Evolutionary conservation across 2,888 invertebrate genomes (phyloP), one percentile per base, ranked within the genome.

Genomic region (Ceraclea dissimilis): DNA sequence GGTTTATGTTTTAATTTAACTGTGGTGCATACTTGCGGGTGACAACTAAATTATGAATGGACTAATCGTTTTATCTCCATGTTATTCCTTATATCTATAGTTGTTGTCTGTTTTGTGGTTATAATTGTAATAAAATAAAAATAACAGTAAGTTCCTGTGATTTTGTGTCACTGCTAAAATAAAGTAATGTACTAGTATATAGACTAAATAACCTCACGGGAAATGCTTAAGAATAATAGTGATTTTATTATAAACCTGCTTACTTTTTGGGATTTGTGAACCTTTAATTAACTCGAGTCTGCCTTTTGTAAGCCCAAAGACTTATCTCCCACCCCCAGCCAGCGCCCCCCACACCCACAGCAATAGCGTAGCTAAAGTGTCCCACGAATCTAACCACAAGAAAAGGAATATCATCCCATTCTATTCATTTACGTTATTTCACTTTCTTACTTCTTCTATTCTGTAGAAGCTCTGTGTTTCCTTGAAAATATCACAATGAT

Each of bases 281-380:
- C 54, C 59, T 60, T 62, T 62, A 62, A 62, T 62, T 62, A 62
- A 62, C 62, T 60, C 62, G 52, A 59, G 59, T 57, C 52, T 54
- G 49, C 53, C 60, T 59, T 60, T 60, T 62, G 62, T 62, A 62
- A 62, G 62, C 60, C 54, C 22, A 47, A 49, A 51, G 60, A 62
- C 58, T 62, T 62, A 60, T 58, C 62, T 58, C 39, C 51, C 49
- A 19, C 49, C n/a, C 55, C 46, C 43, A 8, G 4, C 5, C 13
- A n/a, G 33, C 56, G 49, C 22, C 49, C 17, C 54, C 39, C n/a
- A n/a, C n/a, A n/a, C n/a, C n/a, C n/a, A n/a, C n/a, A n/a, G 39
- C 39, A 31, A 10, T 26, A 26, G 26, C 39, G 13, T 13, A 5
- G 13, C 39, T 39, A 39, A 54, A 48, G 48, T 54, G 54, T 54